Base-by-base conservation (phyloP, 2,113 vertebrate genomes). In the Pterocles burchelli region DNA sequence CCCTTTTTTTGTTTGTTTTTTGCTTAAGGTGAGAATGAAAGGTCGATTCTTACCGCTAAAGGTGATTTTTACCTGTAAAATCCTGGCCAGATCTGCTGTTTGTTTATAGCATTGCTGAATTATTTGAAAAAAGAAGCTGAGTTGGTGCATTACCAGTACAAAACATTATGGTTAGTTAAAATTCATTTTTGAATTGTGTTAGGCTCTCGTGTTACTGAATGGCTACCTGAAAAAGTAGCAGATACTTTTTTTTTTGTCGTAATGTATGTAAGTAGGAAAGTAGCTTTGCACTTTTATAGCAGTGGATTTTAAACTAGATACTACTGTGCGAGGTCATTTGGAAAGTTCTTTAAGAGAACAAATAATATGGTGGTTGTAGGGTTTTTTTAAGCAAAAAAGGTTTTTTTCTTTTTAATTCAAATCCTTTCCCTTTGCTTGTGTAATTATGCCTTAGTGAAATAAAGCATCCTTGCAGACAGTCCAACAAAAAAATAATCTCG, bases 121-220 rank as follows among this genome's bases (percentile, higher is more conserved):
- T 76, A n/a, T 1, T 38, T 1, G 12, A 33, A 75, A 24, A 38
- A 26, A n/a, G 6, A 31, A 4, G 0, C 33, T 33, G 4, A 3
- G 2, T 34, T 59, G 3, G 1, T 49, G 4, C 73, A 25, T 74
- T 46, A 33, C 7, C 6, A 51, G 2, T 29, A 28, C 7, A 59
- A 70, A 70, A 58, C 55, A 16, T 3, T 49, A 6, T 3, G 4
- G 2, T 28, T 71, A 36, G 9, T 49, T 92, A 41, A 49, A 59
- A 2, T 12, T 52, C 6, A 2, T 14, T 78, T 71, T 63, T 16
- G 1, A 48, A 14, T 67, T 67, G 22, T 2, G 2, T 78, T 45
- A 34, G 17, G 41, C 2, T 16, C 4, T 48, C 5, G 2, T 55
- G 51, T 75, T 85, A 36, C 5, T 21, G 48, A 54, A 45, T 26